A percentile compares a stretch with the other conserved stretches of the same genome.
These are phyloP conservation scores for Zaprionus ornatus DNA, from an alignment of 1,140 invertebrate species.

Conservation along the genomic window DNA sequence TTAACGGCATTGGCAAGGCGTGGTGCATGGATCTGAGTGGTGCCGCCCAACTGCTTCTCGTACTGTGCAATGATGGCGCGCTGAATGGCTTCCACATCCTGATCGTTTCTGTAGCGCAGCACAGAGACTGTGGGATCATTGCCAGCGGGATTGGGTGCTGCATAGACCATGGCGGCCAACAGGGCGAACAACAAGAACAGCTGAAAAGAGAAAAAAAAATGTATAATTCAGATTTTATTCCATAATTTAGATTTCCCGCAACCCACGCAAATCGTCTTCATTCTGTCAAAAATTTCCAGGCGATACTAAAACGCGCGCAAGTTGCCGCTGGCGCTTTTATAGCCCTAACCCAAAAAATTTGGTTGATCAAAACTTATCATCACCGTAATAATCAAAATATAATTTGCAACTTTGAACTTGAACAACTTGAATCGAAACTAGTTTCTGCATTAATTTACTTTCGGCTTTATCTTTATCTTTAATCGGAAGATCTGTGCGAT, in stretches of 20 bases:
- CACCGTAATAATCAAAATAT: conserved; percentile 47
- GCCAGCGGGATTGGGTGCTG: conserved; percentile 25
- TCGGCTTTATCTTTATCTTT: conserved; percentile 26
- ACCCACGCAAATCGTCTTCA: conserved; percentile 65
- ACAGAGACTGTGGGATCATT: conserved; percentile 59
- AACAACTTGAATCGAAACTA: conserved; percentile 60
- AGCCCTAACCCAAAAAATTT: conserved; percentile 16
- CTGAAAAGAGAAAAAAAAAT: conserved; percentile 17
- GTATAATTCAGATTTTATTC: background rate
- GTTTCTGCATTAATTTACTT: conserved; percentile 47
- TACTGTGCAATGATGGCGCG: conserved; percentile 74
- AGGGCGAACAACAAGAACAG: conserved; percentile 53
- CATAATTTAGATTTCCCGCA: background rate
- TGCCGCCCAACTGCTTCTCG: conserved; percentile 53
- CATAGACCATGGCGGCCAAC: conserved; percentile 34
- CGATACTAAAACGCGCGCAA: conserved; percentile 47
- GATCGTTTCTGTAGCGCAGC: conserved; percentile 64
- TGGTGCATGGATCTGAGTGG: conserved; percentile 58
- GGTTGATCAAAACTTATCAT: conserved; percentile 37
- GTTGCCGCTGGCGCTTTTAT: conserved; percentile 44
- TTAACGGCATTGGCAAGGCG: conserved; percentile 53
- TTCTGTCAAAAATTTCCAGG: conserved; percentile 28
- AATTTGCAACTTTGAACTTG: conserved; percentile 75
- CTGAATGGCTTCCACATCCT: conserved; percentile 65
- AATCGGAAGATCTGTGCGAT: background rate